phyloP scores from a whole-genome alignment of 37 sponge, comb jelly and placozoan species.

The Petrosia ficiformis region DNA sequence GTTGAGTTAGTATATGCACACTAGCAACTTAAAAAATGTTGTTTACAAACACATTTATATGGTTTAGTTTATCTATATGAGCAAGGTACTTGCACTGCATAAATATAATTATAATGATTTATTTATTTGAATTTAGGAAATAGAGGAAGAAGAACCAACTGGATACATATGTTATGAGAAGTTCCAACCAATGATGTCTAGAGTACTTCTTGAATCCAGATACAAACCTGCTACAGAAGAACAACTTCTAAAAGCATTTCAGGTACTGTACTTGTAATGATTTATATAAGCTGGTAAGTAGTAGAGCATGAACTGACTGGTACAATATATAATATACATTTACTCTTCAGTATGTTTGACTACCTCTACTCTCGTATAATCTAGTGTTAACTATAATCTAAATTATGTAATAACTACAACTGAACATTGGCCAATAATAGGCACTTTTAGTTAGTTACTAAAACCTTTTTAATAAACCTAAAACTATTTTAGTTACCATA shows the following conservation, averaged over 20 bases:
- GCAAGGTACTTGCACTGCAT: too few species aligned
- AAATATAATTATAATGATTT: too few species aligned
- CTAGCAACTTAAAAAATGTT: too few species aligned
- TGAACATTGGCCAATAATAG: too few species aligned
- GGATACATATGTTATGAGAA: conserved; percentile 85
- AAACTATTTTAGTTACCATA: too few species aligned
- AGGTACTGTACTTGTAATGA: conserved; percentile 20
- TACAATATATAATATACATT: neutral
- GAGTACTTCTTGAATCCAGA: conserved; percentile 82
- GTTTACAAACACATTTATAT: neutral
- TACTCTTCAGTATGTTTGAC: too few species aligned
- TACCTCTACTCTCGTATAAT: too few species aligned
- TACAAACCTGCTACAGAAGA: conserved; percentile 29
- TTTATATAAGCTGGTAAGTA: neutral
- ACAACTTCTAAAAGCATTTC: conserved; percentile 29
- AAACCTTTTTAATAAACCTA: too few species aligned
- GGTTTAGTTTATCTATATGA: neutral
- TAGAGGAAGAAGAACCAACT: conserved; percentile 97
- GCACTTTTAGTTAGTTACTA: too few species aligned
- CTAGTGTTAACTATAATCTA: neutral
- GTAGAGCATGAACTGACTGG: neutral
- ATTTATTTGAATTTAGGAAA: conserved; percentile 26
- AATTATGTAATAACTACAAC: too few species aligned
- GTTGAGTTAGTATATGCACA: too few species aligned
- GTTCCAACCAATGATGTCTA: conserved; percentile 89